Evolutionary conservation across 2,888 invertebrate genomes (phyloP), one percentile per base, ranked within the genome.

Genomic region (Steinernema hermaphroditum): DNA sequence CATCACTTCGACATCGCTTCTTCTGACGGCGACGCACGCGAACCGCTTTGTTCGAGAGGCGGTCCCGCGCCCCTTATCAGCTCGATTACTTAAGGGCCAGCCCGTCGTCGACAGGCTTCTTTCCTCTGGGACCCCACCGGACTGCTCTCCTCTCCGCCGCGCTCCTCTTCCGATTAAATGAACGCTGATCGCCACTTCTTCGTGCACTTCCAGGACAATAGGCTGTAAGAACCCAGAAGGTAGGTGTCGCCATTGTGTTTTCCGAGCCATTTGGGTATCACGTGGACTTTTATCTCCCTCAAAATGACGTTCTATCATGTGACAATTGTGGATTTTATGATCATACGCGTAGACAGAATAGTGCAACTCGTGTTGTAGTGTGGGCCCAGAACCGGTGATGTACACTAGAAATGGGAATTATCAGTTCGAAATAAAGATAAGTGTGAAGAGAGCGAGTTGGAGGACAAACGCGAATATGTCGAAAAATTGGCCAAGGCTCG

Each of bases 21-120:
- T 29, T 32, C 62, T 34, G 6, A 32, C 62, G 34, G 16, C 62
- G 62, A 62, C 62, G 62, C 54, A 27, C 29, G 29, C 46, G 54
- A 4, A 2, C n/a, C 62, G 62, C 62, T 62, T 62, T 62, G 62
- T 62, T 32, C 62, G 29, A 29, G 54, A 54, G 54, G 62, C 62
- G 62, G 62, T 62, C 14, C 62, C 62, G 62, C 62, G 62, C 62
- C 27, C 62, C 62, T 62, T 62, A 62, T 62, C 62, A 62, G 62
- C 16, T 27, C 27, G 62, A 22, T 32, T 62, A 54, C 62, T 62
- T 62, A 62, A 62, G 62, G 62, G 62, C 62, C 62, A 46, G 62
- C n/a, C 19, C 62, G 62, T 62, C 62, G 32, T 62, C 62, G 62
- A 62, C 62, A 62, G 62, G 62, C 62, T 62, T 62, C 62, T 62